Conservation (phyloP, 2,888 invertebrate genomes). For the Pollenia amentaria region DNA sequence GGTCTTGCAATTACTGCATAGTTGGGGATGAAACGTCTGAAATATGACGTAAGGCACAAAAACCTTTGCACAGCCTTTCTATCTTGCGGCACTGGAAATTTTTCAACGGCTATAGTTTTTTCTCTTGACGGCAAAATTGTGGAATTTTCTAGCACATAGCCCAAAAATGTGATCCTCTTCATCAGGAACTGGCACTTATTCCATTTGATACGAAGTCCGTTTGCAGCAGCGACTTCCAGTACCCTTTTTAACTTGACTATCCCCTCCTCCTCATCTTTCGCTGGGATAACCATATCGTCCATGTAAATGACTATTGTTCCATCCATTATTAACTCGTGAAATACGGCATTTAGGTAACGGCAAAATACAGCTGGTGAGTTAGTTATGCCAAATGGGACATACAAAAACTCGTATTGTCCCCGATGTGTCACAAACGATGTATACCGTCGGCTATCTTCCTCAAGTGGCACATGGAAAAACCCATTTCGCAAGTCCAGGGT, state of each 20-base stretch:
- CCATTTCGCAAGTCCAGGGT: conserved; percentile 71
- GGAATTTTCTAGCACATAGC: neutral
- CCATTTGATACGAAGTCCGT: too few relatives aligned
- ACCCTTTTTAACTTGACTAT: too few relatives aligned
- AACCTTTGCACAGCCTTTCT: neutral
- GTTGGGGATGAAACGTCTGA: neutral
- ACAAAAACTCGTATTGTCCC: conserved; percentile 72
- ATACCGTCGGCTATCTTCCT: conserved; percentile 60
- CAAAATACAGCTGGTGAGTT: conserved; percentile 60
- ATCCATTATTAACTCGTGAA: conserved; percentile 34
- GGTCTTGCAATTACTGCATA: neutral
- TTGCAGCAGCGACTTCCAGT: too few relatives aligned
- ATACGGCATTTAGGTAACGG: neutral
- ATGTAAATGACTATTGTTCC: conserved; percentile 38
- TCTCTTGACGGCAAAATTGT: neutral
- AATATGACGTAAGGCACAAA: conserved; percentile 2
- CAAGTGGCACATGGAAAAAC: conserved; percentile 71
- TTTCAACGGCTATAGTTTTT: neutral
- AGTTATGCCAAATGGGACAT: conserved; percentile 73
- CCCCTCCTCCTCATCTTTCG: conserved; percentile 29
- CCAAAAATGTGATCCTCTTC: too few relatives aligned
- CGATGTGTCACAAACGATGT: conserved; percentile 47
- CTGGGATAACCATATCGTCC: conserved; percentile 45
- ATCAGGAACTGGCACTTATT: too few relatives aligned
- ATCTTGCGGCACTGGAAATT: neutral